Evolutionary conservation across 2,888 invertebrate species (phyloP), one percentile per base, ranked within the genome.

Genomic region (Geotrupes spiniger): DNA sequence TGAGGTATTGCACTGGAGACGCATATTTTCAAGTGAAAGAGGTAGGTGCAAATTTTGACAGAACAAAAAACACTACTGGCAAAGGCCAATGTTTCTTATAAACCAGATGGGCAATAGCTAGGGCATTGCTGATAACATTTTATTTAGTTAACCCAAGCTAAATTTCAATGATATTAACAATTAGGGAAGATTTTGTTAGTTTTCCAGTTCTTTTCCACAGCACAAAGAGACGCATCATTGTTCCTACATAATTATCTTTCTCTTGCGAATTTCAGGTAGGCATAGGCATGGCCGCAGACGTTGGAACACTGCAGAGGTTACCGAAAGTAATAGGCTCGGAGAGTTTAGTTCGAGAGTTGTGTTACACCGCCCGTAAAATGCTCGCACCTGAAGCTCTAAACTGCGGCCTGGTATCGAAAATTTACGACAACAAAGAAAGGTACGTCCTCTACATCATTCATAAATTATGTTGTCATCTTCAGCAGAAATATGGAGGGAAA

Each of bases 11-110:
- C 66, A 84, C 93, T 0, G 76, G 83, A 62, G 95, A 97, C 72
- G 87, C 97, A 1, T 90, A 86, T 82, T 95, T 95, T 67, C 86
- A 88, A 75, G 84, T 98, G 1, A 96, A 96, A 73, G 94, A 96
- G 75, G 81, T 80, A 29, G 9, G n/a, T 33, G 9, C 12, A 11
- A 31, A 31, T 31, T 31, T n/a, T n/a, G n/a, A n/a, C n/a, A n/a
- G n/a, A n/a, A n/a, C n/a, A n/a, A n/a, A n/a, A n/a, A n/a, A n/a
- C n/a, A n/a, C n/a, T n/a, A n/a, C n/a, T n/a, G n/a, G n/a, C n/a
- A n/a, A n/a, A n/a, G n/a, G n/a, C n/a, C n/a, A n/a, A n/a, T n/a
- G n/a, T n/a, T n/a, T n/a, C n/a, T n/a, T n/a, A n/a, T n/a, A n/a
- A n/a, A n/a, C n/a, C n/a, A n/a, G n/a, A n/a, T n/a, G n/a, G n/a